Conservation (phyloP, 2,888 invertebrate genomes). For the Nebria brevicollis region DNA sequence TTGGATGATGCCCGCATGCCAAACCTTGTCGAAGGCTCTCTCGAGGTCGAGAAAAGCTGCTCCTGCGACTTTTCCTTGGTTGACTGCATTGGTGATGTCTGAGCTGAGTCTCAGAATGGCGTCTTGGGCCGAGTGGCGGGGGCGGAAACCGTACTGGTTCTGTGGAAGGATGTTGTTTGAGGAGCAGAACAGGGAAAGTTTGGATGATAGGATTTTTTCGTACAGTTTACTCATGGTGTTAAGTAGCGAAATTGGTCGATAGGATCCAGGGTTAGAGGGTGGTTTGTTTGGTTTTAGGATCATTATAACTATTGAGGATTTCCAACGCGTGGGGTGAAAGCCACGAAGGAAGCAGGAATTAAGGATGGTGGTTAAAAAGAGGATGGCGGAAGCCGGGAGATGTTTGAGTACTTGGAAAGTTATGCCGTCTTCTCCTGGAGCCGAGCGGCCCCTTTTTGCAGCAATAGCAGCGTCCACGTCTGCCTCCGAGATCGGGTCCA, state of each 20-base stretch:
- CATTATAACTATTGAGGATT: constrained; percentile 2
- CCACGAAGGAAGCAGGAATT: no score
- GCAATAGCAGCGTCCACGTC: not conserved
- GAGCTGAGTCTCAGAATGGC: not conserved
- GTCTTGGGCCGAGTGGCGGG: not conserved
- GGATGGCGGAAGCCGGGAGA: not conserved
- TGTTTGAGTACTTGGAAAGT: not conserved
- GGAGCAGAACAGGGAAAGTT: not conserved
- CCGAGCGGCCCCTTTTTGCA: not conserved
- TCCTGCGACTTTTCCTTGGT: not conserved
- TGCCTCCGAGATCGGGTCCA: no score
- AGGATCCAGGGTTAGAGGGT: not conserved
- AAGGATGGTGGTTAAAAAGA: not conserved
- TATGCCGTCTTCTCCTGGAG: not conserved
- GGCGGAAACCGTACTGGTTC: constrained; percentile 11
- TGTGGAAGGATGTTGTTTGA: constrained; percentile 2
- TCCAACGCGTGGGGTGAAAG: not conserved
- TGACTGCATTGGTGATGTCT: not conserved
- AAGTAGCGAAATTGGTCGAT: not conserved
- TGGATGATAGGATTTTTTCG: not conserved
- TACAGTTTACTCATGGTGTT: not conserved
- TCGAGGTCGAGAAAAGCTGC: constrained; percentile 4
- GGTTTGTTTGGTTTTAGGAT: not conserved
- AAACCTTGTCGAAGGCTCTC: constrained; percentile 8
- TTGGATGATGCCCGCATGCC: not conserved